Evolutionary conservation across 2,113 vertebrate species (phyloP).

Genomic region (Tragulus kanchil): DNA sequence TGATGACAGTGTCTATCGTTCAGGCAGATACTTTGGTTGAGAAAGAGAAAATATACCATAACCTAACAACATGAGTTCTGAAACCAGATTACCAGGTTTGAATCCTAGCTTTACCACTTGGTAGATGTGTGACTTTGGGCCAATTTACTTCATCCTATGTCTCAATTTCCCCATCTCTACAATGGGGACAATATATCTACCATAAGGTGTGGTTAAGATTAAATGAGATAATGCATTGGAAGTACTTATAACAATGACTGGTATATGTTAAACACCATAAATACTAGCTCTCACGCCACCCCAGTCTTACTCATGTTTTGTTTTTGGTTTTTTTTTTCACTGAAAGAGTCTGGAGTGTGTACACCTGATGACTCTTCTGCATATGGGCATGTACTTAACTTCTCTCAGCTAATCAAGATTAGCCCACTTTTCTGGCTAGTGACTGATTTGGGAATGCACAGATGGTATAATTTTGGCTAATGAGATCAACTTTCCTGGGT

Average conservation of each 20-base stretch:
- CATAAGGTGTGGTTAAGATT: not conserved
- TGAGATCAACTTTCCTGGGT: not conserved
- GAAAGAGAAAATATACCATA: not conserved
- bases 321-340: not conserved
- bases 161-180: conserved; percentile 20
- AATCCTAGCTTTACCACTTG: not conserved
- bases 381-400: not conserved
- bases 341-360: not conserved
- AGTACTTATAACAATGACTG: not conserved
- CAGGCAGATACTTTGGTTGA: not conserved
- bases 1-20: not conserved
- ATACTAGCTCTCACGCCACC: not conserved
- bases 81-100: not conserved
- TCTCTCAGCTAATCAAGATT: not conserved
- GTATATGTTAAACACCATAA: not conserved
- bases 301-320: not conserved
- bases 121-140: not conserved
- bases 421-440: not conserved
- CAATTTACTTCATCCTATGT: not conserved
- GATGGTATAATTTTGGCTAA: not conserved
- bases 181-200: not conserved
- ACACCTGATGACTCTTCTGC: not conserved
- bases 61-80: not conserved
- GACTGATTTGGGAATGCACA: not conserved
- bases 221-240: not conserved